These are phyloP conservation scores for Leptatherina wallacei DNA, from an alignment of 2,797 vertebrate genomes.

Conservation along the genomic window DNA sequence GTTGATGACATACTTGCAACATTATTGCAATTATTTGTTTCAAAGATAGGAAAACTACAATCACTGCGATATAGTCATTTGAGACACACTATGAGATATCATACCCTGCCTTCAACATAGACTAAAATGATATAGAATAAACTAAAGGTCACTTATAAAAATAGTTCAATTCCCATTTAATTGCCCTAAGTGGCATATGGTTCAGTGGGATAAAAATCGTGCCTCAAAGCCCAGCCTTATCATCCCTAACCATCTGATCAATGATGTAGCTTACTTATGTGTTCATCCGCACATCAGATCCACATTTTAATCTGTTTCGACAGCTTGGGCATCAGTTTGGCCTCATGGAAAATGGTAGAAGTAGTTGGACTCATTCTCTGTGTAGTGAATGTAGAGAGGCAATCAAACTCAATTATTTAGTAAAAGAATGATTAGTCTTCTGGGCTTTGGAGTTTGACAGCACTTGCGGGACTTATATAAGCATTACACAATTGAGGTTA, in stretches of 20 bases:
- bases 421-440: constrained; percentile 10
- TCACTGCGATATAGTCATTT: background rate
- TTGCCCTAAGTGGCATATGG: background rate
- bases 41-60: background rate
- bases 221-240: background rate
- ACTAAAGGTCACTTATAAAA: background rate
- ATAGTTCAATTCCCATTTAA: background rate
- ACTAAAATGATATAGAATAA: background rate
- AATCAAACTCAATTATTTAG: constrained; percentile 31
- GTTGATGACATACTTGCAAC: background rate
- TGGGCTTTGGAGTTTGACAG: constrained; percentile 16
- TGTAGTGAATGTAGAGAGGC: constrained; percentile 14
- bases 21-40: background rate
- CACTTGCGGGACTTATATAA: background rate
- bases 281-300: constrained; percentile 28
- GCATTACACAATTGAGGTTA: background rate
- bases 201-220: background rate
- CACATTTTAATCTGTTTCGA: constrained; percentile 28
- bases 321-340: constrained; percentile 6
- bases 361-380: constrained; percentile 8
- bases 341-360: constrained; percentile 3
- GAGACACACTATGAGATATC: background rate
- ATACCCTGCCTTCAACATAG: background rate
- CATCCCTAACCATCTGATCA: constrained; percentile 9
- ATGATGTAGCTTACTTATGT: constrained; percentile 11